phyloP scores from a whole-genome alignment of 2,888 invertebrate species.

The Drosophila hamatofila region DNA sequence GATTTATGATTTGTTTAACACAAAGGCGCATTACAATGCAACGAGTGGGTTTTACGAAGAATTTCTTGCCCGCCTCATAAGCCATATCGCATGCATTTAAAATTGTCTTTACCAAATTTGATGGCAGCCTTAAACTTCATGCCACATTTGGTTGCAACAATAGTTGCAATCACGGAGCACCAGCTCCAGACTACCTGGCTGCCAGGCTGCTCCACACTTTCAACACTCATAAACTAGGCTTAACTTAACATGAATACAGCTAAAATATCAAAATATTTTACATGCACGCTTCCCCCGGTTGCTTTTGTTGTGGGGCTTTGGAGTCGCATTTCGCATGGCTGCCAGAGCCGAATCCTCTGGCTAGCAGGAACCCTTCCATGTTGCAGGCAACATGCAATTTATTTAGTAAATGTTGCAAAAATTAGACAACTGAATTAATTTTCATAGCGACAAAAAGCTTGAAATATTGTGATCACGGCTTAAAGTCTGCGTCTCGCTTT shows the following conservation, averaged over 20 bases:
- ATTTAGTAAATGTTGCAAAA: slow-evolving; percentile 74
- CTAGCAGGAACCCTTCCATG: slow-evolving; percentile 42
- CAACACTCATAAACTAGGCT: slow-evolving; percentile 85
- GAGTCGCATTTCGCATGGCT: slow-evolving; percentile 43
- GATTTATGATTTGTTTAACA: slow-evolving; percentile 81
- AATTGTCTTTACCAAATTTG: slow-evolving; percentile 81
- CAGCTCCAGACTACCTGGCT: slow-evolving; percentile 25
- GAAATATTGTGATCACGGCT: slow-evolving; percentile 72
- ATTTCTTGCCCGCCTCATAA: slow-evolving; percentile 67
- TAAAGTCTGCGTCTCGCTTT: slow-evolving; percentile 44
- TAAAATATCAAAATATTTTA: slow-evolving; percentile 84
- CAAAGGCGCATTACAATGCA: slow-evolving; percentile 78
- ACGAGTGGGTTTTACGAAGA: slow-evolving; percentile 77
- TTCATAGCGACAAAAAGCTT: slow-evolving; percentile 78
- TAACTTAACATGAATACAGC: slow-evolving; percentile 85
- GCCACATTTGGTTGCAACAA: slow-evolving; percentile 80
- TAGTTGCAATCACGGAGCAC: slow-evolving; percentile 78
- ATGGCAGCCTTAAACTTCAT: slow-evolving; percentile 81
- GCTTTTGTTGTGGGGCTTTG: slow-evolving; percentile 52
- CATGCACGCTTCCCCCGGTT: slow-evolving; percentile 34
- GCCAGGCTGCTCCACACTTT: slow-evolving; percentile 65
- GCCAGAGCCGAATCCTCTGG: slow-evolving; percentile 30
- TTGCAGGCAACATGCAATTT: slow-evolving; percentile 58
- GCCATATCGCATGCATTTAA: slow-evolving; percentile 75
- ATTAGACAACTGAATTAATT: slow-evolving; percentile 81